Conservation (phyloP, 2,888 invertebrate genomes). For the Beris chalybata region DNA sequence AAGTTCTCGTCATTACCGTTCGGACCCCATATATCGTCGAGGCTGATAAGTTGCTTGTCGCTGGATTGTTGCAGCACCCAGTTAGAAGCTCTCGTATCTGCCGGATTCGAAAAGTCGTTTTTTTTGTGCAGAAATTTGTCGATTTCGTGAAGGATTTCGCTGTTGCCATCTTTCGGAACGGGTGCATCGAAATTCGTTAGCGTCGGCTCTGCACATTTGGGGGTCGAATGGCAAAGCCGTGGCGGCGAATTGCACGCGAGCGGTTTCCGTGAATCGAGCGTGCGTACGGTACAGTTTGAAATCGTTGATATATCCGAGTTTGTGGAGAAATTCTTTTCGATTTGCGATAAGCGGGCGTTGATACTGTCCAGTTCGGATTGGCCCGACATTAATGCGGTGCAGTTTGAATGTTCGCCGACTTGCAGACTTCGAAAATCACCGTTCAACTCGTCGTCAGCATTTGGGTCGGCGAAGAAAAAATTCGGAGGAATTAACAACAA, state of each 20-base stretch:
- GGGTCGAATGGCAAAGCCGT: conserved; percentile 49
- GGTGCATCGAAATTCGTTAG: neutral
- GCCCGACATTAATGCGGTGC: conserved; percentile 18
- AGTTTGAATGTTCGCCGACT: neutral
- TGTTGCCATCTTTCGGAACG: neutral
- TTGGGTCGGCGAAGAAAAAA: conserved; percentile 61
- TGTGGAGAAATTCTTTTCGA: conserved; percentile 46
- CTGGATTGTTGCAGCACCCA: conserved; percentile 11
- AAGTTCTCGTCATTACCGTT: conserved; percentile 46
- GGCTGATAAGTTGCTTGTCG: conserved; percentile 44
- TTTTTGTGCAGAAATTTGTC: conserved; percentile 49
- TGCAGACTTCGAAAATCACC: conserved; percentile 8
- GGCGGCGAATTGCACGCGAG: neutral
- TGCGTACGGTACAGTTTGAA: conserved; percentile 42
- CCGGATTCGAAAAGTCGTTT: neutral
- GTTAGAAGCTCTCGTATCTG: conserved; percentile 1
- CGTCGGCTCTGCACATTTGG: conserved; percentile 43
- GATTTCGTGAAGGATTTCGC: conserved; percentile 49
- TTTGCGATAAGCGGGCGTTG: conserved; percentile 47
- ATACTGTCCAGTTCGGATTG: conserved; percentile 50
- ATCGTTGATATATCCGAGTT: conserved; percentile 52
- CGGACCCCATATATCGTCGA: conserved; percentile 52
- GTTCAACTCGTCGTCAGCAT: conserved; percentile 28
- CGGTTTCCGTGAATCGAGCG: neutral
- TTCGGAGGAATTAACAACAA: conserved; percentile 78